phyloP scores from a whole-genome alignment of 2,113 vertebrate species.

The Suricata suricatta region DNA sequence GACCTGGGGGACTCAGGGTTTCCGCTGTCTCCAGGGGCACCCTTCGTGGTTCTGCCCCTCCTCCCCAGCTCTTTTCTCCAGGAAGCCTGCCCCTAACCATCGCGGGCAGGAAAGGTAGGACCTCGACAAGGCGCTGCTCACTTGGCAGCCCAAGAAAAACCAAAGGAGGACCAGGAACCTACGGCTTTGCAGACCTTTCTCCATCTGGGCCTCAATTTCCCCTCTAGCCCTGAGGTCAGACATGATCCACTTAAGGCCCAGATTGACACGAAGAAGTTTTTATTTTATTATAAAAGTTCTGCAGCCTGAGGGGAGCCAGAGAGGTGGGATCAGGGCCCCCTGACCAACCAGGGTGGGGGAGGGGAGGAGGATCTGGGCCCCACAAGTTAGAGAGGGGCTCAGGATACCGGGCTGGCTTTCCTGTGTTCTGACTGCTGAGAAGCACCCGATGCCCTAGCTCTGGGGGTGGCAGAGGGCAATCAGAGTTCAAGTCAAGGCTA shows the following conservation, averaged over 20 bases:
- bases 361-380: background rate
- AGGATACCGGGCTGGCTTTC: background rate
- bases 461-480: background rate
- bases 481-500: background rate
- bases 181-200: background rate
- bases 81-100: background rate
- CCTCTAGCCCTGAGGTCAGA: background rate
- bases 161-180: background rate
- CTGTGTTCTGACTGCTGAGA: too few species aligned
- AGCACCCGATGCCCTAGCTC: background rate
- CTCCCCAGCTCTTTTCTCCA: background rate
- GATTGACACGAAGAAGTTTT: background rate
- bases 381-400: background rate
- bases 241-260: background rate
- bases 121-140: accelerated
- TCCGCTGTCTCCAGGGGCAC: background rate
- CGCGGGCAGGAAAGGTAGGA: background rate
- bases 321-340: background rate
- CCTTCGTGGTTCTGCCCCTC: background rate
- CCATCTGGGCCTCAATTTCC: background rate
- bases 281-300: slow-evolving; percentile 50
- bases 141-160: background rate
- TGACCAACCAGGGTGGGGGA: background rate
- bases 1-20: background rate
- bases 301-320: background rate